Percentiles rank a stretch among this genome's conserved stretches.
Conservation (phyloP, 1,140 invertebrate species). For the Saccostrea glomerata region DNA sequence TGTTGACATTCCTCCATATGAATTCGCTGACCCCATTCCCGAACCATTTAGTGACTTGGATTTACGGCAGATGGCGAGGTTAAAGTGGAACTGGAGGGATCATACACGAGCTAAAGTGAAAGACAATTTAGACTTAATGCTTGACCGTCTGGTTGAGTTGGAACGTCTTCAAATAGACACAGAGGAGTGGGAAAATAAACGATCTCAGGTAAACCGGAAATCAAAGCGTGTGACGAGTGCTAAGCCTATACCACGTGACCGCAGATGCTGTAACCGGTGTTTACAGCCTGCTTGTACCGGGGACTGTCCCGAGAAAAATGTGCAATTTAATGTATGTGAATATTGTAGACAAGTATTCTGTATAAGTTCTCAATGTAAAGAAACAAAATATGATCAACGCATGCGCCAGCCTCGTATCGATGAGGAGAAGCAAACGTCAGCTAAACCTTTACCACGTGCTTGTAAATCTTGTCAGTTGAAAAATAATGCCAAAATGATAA, state of each 20-base stretch:
- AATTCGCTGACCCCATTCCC: constrained; percentile 68
- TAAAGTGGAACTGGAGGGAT: constrained; percentile 68
- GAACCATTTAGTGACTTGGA: constrained; percentile 64
- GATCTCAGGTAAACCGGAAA: constrained; percentile 57
- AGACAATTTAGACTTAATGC: constrained; percentile 59
- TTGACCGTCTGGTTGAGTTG: constrained; percentile 72
- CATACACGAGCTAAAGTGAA: constrained; percentile 46
- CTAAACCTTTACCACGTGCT: constrained; percentile 59
- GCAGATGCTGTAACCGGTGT: constrained; percentile 69
- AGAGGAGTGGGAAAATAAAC: constrained; percentile 70
- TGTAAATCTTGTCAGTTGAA: constrained; percentile 69
- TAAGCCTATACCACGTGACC: constrained; percentile 58
- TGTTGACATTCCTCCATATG: constrained; percentile 66
- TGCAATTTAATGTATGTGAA: constrained; percentile 63
- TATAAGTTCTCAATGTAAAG: constrained; percentile 64
- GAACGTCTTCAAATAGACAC: constrained; percentile 73
- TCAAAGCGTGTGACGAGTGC: constrained; percentile 58
- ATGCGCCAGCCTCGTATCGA: constrained; percentile 66
- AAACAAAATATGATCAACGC: constrained; percentile 70
- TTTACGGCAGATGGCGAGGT: constrained; percentile 63
- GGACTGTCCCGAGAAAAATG: constrained; percentile 73
- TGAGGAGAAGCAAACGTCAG: constrained; percentile 50
- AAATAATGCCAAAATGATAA: constrained; percentile 70
- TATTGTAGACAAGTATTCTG: constrained; percentile 68
- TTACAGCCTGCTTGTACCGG: constrained; percentile 72